phyloP scores from a whole-genome alignment of 2,797 vertebrate genomes.

The Leuciscus waleckii region DNA sequence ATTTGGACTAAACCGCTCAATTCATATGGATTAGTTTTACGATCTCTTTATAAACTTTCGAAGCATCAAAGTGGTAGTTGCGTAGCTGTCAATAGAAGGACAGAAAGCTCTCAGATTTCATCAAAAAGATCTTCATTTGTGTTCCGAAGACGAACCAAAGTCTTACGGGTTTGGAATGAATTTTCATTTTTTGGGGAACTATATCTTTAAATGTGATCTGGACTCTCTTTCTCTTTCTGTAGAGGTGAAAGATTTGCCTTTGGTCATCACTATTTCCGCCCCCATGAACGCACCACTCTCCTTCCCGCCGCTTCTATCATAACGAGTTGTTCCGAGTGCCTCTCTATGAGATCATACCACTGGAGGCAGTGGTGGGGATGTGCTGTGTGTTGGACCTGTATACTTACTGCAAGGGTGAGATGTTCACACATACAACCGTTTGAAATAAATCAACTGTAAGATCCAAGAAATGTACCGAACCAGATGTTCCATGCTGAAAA shows the following conservation, averaged over 20 bases:
- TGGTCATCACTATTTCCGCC: conserved; percentile 98
- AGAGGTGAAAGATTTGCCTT: conserved; percentile 98
- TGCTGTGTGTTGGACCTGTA: conserved; percentile 97
- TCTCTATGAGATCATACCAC: conserved; percentile 95
- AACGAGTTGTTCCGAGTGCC: conserved; percentile 98
- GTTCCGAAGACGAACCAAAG: no score
- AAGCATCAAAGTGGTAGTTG: no score
- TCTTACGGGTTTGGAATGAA: no score
- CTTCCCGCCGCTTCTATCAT: conserved; percentile 89
- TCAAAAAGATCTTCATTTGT: no score
- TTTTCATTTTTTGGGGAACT: no score
- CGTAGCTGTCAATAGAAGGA: no score
- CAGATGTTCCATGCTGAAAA: not conserved
- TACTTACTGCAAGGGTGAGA: conserved; percentile 95
- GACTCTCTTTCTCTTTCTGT: conserved; percentile 40
- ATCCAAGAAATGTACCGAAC: not conserved
- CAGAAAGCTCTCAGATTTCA: no score
- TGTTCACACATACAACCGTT: not conserved
- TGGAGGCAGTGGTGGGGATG: conserved; percentile 95
- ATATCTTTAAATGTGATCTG: not conserved
- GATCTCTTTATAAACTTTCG: no score
- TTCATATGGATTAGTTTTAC: no score
- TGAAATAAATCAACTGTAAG: not conserved
- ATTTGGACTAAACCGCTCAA: no score
- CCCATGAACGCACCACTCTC: conserved; percentile 95